Evolutionary conservation across 2,113 vertebrate species (phyloP).

Genomic region (Myiozetetes cayanensis): DNA sequence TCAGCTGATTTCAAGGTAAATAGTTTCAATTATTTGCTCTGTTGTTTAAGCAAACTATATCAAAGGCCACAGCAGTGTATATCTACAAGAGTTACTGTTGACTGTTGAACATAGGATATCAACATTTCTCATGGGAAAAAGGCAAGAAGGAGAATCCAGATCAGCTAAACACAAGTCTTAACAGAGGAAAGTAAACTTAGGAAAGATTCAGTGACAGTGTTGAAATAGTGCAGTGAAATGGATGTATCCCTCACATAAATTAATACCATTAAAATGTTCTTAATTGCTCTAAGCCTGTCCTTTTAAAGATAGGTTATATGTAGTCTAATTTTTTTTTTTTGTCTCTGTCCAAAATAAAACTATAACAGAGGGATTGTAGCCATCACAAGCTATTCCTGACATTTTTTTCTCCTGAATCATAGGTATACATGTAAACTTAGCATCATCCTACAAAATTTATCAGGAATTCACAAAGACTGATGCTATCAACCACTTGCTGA

Average conservation of each 20-base stretch:
- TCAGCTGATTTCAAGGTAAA: conserved; percentile 60
- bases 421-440: neutral
- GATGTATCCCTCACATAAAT: neutral
- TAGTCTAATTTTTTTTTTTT: neutral
- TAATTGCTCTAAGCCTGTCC: neutral
- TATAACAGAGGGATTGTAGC: rapidly evolving
- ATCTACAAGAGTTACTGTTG: neutral
- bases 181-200: neutral
- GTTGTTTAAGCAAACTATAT: conserved; percentile 12
- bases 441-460: neutral
- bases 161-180: neutral
- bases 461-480: neutral
- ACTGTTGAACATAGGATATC: neutral
- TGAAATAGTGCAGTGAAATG: neutral
- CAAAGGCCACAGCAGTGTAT: neutral
- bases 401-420: neutral
- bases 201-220: neutral
- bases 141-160: neutral
- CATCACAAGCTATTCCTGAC: neutral
- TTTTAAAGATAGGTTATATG: neutral
- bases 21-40: conserved; percentile 57
- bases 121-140: neutral
- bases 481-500: neutral
- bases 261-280: neutral
- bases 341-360: neutral